Conservation (phyloP, 2,888 invertebrate genomes). For the Blastobasis lacticolella region DNA sequence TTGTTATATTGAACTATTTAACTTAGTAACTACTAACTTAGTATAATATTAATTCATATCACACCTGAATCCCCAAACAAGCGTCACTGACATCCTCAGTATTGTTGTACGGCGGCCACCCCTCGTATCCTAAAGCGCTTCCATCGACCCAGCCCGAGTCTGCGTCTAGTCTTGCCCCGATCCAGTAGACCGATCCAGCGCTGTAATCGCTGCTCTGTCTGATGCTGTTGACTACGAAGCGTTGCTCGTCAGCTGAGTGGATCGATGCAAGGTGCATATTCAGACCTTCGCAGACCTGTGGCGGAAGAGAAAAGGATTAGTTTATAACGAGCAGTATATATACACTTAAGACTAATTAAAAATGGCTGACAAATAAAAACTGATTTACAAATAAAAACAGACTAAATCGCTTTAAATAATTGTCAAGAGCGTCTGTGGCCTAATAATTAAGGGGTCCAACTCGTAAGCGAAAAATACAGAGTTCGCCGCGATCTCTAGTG, state of each 20-base stretch:
- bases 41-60: not conserved
- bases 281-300: constrained; percentile 79
- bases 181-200: constrained; percentile 83
- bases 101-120: constrained; percentile 77
- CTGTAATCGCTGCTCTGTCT: constrained; percentile 81
- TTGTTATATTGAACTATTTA: too few relatives aligned
- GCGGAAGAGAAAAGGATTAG: not conserved
- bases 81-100: constrained; percentile 45
- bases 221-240: constrained; percentile 80
- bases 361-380: too few relatives aligned
- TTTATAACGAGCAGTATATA: too few relatives aligned
- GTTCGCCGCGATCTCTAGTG: too few relatives aligned
- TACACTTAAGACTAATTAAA: too few relatives aligned
- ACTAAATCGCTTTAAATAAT: too few relatives aligned
- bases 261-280: constrained; percentile 82
- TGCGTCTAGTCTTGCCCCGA: constrained; percentile 71
- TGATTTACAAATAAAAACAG: too few relatives aligned
- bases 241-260: constrained; percentile 79
- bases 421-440: too few relatives aligned
- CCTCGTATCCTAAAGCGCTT: constrained; percentile 74
- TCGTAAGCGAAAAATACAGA: too few relatives aligned
- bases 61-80: constrained; percentile 60
- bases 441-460: too few relatives aligned
- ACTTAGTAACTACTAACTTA: too few relatives aligned
- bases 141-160: constrained; percentile 79